Evolutionary conservation across 2,888 invertebrate genomes (phyloP), one percentile per base, ranked within the genome.

Genomic region (Philereme transversata): DNA sequence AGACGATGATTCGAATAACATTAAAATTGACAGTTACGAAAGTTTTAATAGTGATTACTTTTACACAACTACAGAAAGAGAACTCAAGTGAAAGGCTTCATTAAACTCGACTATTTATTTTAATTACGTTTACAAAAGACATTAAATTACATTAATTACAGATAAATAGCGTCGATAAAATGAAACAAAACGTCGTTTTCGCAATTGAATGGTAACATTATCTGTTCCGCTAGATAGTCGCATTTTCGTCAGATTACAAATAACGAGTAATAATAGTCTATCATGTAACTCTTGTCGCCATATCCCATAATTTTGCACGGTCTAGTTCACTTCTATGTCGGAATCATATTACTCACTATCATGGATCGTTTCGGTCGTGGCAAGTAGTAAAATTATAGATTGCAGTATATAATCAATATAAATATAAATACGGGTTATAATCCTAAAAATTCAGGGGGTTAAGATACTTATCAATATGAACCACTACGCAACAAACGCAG

Each of bases 221-320:
- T 58, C 48, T 46, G 58, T 62, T 62, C 55, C 58, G 62, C 51
- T 50, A 51, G 36, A 4, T n/a, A 47, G 40, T 49, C 44, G 46
- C 38, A 46, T 46, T 58, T 58, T 51, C 62, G 54, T 58, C 57
- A 62, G 46, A 58, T 51, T 22, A 52, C 48, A 10, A n/a, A n/a
- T n/a, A n/a, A n/a, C n/a, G n/a, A 40, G 38, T 40, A 60, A 51
- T 62, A 51, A 48, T 54, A 46, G 46, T 43, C 44, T 38, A 54
- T 45, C 53, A 22, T 48, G 54, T 58, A 55, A 62, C 46, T 46
- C 45, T 8, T 55, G 41, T 58, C 57, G 54, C 51, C 48, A 52
- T 49, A 36, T 38, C 11, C 56, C 9, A 43, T 57, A 53, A 49
- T 57, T 45, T 57, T 54, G 59, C 38, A 57, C 36, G 56, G 57